Percentiles rank a stretch among this genome's conserved stretches.
Evolutionary conservation across 2,797 vertebrate species (phyloP).

Genomic region (Okamejei kenojei): DNA sequence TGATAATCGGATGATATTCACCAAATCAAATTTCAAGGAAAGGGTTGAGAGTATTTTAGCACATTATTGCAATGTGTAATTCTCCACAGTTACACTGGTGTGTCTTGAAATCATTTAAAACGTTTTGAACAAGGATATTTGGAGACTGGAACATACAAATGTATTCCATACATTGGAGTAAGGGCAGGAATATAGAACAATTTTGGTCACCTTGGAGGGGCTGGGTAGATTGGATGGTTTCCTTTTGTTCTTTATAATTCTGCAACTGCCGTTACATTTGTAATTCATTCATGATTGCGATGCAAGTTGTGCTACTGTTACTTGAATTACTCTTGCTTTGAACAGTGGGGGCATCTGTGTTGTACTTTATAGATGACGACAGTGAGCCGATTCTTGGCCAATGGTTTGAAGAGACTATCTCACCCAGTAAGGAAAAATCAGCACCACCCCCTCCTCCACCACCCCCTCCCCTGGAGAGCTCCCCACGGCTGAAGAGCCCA

Average conservation of each 20-base stretch:
- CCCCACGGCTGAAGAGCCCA: slow-evolving; percentile 86
- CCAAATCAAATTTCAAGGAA: neutral
- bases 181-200: neutral
- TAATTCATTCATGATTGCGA: neutral
- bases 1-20: neutral
- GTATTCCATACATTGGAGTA: neutral
- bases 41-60: too few relatives aligned
- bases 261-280: neutral
- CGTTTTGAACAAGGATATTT: neutral
- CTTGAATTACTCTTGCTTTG: neutral
- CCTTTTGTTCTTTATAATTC: neutral
- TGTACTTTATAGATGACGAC: slow-evolving; percentile 75
- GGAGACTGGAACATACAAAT: neutral
- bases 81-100: neutral
- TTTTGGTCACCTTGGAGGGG: too few relatives aligned
- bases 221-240: neutral
- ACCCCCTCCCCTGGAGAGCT: slow-evolving; percentile 83
- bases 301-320: neutral
- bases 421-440: slow-evolving; percentile 91
- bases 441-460: slow-evolving; percentile 85
- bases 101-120: neutral
- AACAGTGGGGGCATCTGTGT: neutral
- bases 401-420: slow-evolving; percentile 99
- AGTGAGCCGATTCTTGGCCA: slow-evolving; percentile 97
- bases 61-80: neutral